Conservation (phyloP, 2,888 invertebrate species). For the Zhuqinia jingwanae region DNA sequence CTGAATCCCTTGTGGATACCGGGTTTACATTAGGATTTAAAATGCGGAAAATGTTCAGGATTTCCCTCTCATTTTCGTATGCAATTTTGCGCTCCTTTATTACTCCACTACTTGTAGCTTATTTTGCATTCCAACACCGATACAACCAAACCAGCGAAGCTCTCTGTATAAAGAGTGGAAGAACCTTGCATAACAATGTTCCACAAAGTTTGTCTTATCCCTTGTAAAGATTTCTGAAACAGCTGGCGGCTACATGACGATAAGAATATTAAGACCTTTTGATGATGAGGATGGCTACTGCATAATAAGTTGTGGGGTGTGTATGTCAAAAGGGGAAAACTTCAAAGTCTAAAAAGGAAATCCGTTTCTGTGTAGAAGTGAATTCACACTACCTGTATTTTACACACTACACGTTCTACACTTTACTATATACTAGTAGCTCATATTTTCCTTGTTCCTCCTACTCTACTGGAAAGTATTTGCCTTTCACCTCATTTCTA, state of each 20-base stretch:
- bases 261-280: conserved; percentile 24
- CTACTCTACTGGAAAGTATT: neutral
- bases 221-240: neutral
- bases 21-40: too few relatives aligned
- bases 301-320: conserved; percentile 11
- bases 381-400: neutral
- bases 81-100: neutral
- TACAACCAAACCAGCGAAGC: neutral
- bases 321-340: neutral
- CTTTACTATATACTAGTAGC: neutral
- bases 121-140: too few relatives aligned
- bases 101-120: neutral
- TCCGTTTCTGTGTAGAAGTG: neutral
- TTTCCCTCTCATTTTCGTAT: too few relatives aligned
- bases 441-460: neutral
- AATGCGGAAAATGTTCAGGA: too few relatives aligned
- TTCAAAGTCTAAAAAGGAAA: neutral
- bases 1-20: too few relatives aligned
- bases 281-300: conserved; percentile 13
- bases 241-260: conserved; percentile 32
- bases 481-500: conserved; percentile 15
- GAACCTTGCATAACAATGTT: neutral
- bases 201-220: neutral
- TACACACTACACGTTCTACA: neutral
- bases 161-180: neutral